These are phyloP conservation scores for Microvelia longipes DNA, from an alignment of 1,140 invertebrate genomes.

Conservation along the genomic window DNA sequence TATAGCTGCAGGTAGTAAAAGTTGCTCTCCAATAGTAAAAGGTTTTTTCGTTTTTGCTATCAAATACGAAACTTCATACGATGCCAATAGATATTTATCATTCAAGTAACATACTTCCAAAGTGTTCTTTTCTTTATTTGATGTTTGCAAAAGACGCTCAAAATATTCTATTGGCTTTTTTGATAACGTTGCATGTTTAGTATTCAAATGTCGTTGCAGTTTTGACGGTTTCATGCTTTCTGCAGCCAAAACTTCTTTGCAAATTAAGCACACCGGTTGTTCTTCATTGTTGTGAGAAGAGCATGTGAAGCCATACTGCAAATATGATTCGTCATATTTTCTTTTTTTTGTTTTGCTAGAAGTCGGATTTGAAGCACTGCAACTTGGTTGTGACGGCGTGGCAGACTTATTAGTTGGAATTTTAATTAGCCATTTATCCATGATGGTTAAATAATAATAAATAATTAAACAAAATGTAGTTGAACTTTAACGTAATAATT, in stretches of 20 bases:
- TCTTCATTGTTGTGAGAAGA: neutral
- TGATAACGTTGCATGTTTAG: neutral
- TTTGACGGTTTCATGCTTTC: neutral
- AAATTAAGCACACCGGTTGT: neutral
- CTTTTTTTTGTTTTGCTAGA: neutral
- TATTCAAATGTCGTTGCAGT: neutral
- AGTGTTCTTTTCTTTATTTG: constrained; percentile 1
- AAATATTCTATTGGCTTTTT: constrained; percentile 1
- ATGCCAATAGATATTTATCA: no score
- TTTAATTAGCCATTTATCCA: neutral
- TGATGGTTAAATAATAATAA: constrained; percentile 1
- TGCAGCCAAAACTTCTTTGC: neutral
- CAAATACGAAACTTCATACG: no score
- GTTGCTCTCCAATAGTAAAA: no score
- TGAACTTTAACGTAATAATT: constrained; percentile 1
- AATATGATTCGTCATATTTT: constrained; percentile 1
- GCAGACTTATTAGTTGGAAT: neutral
- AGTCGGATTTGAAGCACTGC: neutral
- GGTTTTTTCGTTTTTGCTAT: no score
- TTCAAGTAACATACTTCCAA: no score
- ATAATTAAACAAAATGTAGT: neutral
- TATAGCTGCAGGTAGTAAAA: no score
- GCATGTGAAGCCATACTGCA: neutral
- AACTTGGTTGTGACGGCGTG: neutral
- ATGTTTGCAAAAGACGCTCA: neutral